Evolutionary conservation across 2,113 vertebrate genomes (phyloP).

Genomic region (Ameiurus melas): DNA sequence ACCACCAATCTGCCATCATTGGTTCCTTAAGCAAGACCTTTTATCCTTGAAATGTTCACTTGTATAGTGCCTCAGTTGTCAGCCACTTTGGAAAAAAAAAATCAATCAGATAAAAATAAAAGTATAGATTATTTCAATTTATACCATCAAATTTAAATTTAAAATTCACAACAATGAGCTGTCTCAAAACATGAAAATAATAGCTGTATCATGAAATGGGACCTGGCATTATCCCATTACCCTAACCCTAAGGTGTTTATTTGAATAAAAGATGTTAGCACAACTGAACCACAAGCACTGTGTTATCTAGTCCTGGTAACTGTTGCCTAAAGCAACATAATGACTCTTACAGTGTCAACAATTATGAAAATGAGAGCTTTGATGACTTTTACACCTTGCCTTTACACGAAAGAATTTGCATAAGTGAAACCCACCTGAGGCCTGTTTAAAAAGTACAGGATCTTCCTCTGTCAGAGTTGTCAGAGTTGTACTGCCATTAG

Average conservation of each 20-base stretch:
- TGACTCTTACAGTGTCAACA: not conserved
- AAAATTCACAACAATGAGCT: not conserved
- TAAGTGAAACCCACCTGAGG: not conserved
- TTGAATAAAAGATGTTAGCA: slow-evolving; percentile 16
- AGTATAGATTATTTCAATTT: not conserved
- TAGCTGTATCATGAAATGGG: not conserved
- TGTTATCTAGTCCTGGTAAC: not conserved
- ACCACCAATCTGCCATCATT: not conserved
- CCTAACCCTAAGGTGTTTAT: not conserved
- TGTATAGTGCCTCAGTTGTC: not conserved
- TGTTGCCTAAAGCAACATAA: slow-evolving; percentile 20
- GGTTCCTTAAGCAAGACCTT: not conserved
- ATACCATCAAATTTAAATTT: not conserved
- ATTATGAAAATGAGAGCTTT: slow-evolving; percentile 39
- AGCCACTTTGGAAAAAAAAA: not conserved
- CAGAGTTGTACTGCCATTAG: not conserved
- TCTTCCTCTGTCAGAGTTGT: not conserved
- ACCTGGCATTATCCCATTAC: not conserved
- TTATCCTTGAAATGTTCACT: not conserved
- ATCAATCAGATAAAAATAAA: not conserved
- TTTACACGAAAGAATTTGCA: slow-evolving; percentile 26
- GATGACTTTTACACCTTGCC: not conserved
- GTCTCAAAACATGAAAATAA: not conserved
- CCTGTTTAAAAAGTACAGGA: not conserved
- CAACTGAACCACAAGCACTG: not conserved